phyloP scores from a whole-genome alignment of 2,113 vertebrate species.

The Geococcyx californianus region DNA sequence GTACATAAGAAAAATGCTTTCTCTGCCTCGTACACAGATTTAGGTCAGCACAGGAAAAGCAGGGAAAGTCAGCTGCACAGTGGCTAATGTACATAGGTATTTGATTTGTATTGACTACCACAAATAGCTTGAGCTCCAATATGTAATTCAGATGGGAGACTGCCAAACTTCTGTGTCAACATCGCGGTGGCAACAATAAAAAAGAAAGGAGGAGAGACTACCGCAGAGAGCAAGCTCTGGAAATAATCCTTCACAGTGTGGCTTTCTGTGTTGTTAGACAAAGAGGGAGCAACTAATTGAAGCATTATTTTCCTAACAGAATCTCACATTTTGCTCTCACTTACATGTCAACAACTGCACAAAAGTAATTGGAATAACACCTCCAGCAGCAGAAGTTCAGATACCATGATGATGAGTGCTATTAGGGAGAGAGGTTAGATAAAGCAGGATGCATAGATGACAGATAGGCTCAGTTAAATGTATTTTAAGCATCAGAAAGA shows the following conservation, averaged over 20 bases:
- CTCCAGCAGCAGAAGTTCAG: slow-evolving; percentile 30
- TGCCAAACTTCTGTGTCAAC: neutral
- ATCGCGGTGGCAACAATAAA: neutral
- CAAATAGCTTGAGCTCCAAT: neutral
- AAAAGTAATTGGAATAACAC: slow-evolving; percentile 49
- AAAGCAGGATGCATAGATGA: neutral
- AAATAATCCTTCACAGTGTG: neutral
- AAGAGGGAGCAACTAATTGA: slow-evolving; percentile 42
- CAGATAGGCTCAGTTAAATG: neutral
- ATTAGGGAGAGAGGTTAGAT: neutral
- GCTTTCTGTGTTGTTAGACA: neutral
- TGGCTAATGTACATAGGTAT: neutral
- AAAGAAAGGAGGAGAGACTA: neutral
- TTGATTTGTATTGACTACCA: neutral
- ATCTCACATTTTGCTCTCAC: slow-evolving; percentile 21
- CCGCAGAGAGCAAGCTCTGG: neutral
- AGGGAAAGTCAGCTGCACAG: neutral
- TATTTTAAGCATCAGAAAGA: neutral
- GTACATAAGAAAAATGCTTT: neutral
- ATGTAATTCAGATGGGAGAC: neutral
- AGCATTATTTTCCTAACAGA: slow-evolving; percentile 48
- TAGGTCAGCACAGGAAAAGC: neutral
- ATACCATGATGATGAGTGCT: slow-evolving; percentile 19
- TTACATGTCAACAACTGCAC: slow-evolving; percentile 25
- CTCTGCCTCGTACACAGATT: neutral